phyloP scores from a whole-genome alignment of 2,888 invertebrate species.

The Aquatica leii region DNA sequence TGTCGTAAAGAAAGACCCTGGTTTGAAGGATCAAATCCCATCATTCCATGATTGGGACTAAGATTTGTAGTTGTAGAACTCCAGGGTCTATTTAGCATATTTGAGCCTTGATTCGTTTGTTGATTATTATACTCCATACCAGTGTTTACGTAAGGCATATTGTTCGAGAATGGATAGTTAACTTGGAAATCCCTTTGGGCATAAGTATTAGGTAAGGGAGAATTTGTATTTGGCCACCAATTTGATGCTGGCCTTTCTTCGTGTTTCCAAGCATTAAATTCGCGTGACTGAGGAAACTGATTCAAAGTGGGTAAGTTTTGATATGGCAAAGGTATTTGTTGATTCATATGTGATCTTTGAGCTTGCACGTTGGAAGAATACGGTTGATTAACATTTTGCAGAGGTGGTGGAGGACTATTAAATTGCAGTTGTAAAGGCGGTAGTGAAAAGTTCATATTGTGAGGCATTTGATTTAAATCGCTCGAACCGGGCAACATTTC shows the following conservation, averaged over 20 bases:
- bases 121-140: slow-evolving; percentile 38
- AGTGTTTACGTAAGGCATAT: slow-evolving; percentile 27
- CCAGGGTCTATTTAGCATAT: slow-evolving; percentile 51
- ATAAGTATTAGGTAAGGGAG: slow-evolving; percentile 22
- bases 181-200: slow-evolving; percentile 36
- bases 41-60: slow-evolving; percentile 23
- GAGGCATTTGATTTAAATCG: slow-evolving; percentile 34
- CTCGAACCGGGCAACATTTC: slow-evolving; percentile 28
- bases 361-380: slow-evolving; percentile 19
- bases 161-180: slow-evolving; percentile 31
- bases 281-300: slow-evolving; percentile 26
- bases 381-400: slow-evolving; percentile 16
- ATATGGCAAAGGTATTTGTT: slow-evolving; percentile 21
- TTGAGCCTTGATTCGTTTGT: slow-evolving; percentile 35
- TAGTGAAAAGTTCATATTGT: slow-evolving; percentile 33
- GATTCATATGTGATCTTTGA: slow-evolving; percentile 24
- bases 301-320: slow-evolving; percentile 12
- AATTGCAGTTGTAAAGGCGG: slow-evolving; percentile 33
- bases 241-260: slow-evolving; percentile 41
- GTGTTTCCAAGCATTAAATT: slow-evolving; percentile 39
- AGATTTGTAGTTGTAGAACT: slow-evolving; percentile 28
- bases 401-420: slow-evolving; percentile 17
- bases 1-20: slow-evolving; percentile 55
- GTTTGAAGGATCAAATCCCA: slow-evolving; percentile 35
- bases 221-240: slow-evolving; percentile 45